Conservation (phyloP, 2,888 invertebrate species). For the Nomada lathburiana region DNA sequence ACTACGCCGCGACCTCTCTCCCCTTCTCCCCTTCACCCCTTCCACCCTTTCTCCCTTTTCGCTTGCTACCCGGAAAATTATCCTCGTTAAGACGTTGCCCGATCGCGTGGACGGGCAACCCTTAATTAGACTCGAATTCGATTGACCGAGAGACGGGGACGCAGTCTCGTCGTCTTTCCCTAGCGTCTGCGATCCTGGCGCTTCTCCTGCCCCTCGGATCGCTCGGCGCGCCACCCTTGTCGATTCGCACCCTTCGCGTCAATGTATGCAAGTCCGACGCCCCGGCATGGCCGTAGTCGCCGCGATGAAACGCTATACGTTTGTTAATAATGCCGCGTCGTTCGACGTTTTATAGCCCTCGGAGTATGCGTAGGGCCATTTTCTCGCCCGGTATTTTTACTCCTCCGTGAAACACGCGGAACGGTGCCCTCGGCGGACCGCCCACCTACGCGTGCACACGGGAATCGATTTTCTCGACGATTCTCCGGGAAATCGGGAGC, state of each 20-base stretch:
- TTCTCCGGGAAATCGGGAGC: neutral
- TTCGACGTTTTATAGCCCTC: slow-evolving; percentile 80
- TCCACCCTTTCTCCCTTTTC: neutral
- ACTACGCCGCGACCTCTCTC: slow-evolving; percentile 14
- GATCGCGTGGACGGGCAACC: slow-evolving; percentile 62
- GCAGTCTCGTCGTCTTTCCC: neutral
- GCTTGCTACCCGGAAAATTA: slow-evolving; percentile 59
- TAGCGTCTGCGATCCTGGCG: neutral
- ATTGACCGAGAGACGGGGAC: slow-evolving; percentile 61
- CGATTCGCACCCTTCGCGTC: slow-evolving; percentile 10
- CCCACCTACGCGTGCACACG: neutral
- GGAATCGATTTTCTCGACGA: neutral
- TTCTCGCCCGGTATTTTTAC: slow-evolving; percentile 81
- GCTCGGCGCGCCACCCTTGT: neutral
- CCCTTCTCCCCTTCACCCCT: neutral
- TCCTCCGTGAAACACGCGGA: slow-evolving; percentile 76
- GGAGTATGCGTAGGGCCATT: slow-evolving; percentile 76
- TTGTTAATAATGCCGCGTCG: slow-evolving; percentile 81
- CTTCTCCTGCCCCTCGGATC: neutral
- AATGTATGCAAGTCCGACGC: slow-evolving; percentile 46
- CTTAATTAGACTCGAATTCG: slow-evolving; percentile 70
- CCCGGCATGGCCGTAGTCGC: slow-evolving; percentile 69
- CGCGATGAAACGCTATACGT: slow-evolving; percentile 78
- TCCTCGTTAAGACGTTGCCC: slow-evolving; percentile 51
- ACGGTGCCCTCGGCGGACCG: slow-evolving; percentile 59